Evolutionary conservation across 2,888 invertebrate genomes (phyloP).

Genomic region (Scaptomyza polygonia): DNA sequence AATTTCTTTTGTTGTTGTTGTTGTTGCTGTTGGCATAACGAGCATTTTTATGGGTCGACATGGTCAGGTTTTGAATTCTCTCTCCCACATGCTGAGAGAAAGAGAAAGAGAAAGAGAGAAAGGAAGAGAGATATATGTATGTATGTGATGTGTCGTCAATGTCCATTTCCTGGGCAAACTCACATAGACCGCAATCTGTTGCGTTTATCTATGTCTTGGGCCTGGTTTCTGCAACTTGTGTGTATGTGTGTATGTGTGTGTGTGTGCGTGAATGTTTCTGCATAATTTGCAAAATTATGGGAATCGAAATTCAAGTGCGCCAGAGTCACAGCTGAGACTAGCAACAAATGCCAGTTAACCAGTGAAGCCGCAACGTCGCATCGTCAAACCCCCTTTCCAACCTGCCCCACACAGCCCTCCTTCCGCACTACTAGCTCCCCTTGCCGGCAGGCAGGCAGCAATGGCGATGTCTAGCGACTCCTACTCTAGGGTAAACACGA

Average conservation of each 20-base stretch:
- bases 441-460: conserved; percentile 7
- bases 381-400: not conserved
- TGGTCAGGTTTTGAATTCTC: conserved; percentile 59
- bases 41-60: conserved; percentile 67
- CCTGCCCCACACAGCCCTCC: not conserved
- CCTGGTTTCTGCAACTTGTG: conserved; percentile 31
- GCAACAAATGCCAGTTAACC: conserved; percentile 65
- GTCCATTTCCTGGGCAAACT: conserved; percentile 66
- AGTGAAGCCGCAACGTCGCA: conserved; percentile 61
- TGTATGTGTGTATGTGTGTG: conserved; percentile 32
- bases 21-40: conserved; percentile 51
- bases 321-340: conserved; percentile 37
- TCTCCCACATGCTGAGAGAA: conserved; percentile 61
- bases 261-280: conserved; percentile 66
- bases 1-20: conserved; percentile 48
- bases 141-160: conserved; percentile 68
- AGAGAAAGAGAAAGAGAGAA: conserved; percentile 31
- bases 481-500: conserved; percentile 69
- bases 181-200: conserved; percentile 63
- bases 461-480: conserved; percentile 61
- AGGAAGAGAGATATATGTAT: conserved; percentile 34
- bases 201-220: conserved; percentile 61
- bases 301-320: conserved; percentile 69
- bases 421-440: not conserved
- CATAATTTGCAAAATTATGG: conserved; percentile 76